Evolutionary conservation across 37 sponge, comb jelly and placozoan genomes (phyloP).

Genomic region (Oscarella lobularis): DNA sequence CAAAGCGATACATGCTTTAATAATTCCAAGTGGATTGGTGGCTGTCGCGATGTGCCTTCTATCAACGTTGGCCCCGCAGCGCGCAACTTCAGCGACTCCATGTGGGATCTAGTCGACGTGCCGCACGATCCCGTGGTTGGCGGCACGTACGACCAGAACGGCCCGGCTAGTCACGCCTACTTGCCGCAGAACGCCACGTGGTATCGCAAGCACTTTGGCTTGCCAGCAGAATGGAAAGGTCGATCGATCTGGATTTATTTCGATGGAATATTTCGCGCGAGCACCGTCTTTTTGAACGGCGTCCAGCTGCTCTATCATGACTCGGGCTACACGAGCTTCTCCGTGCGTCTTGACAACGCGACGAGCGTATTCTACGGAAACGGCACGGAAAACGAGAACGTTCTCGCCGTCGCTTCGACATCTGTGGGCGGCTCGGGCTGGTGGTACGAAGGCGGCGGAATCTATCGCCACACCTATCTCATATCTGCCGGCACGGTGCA

Average conservation of each 20-base stretch:
- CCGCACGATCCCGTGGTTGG: constrained; percentile 28
- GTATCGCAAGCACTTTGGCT: constrained; percentile 40
- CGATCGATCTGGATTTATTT: constrained; percentile 29
- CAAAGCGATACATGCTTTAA: constrained; percentile 23
- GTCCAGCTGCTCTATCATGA: constrained; percentile 20
- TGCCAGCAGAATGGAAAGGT: constrained; percentile 40
- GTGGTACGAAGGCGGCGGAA: constrained; percentile 56
- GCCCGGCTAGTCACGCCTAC: constrained; percentile 11
- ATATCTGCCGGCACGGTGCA: constrained; percentile 17
- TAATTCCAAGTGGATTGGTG: constrained; percentile 30
- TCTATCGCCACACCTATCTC: constrained; percentile 29
- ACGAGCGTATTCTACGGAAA: constrained; percentile 16
- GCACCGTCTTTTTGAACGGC: constrained; percentile 21
- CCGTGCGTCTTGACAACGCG: constrained; percentile 35
- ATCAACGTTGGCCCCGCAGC: constrained; percentile 16
- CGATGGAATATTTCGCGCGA: constrained; percentile 32
- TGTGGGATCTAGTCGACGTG: constrained; percentile 32
- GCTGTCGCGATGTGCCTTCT: constrained; percentile 16
- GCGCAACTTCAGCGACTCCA: constrained; percentile 23
- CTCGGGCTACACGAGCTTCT: constrained; percentile 40
- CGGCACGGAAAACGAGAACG: constrained; percentile 33
- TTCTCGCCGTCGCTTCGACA: constrained; percentile 16
- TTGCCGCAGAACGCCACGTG: constrained; percentile 21
- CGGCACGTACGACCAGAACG: constrained; percentile 7
- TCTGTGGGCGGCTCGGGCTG: constrained; percentile 25